Conservation (phyloP, 2,888 invertebrate species). For the Ormyrus labotus region DNA sequence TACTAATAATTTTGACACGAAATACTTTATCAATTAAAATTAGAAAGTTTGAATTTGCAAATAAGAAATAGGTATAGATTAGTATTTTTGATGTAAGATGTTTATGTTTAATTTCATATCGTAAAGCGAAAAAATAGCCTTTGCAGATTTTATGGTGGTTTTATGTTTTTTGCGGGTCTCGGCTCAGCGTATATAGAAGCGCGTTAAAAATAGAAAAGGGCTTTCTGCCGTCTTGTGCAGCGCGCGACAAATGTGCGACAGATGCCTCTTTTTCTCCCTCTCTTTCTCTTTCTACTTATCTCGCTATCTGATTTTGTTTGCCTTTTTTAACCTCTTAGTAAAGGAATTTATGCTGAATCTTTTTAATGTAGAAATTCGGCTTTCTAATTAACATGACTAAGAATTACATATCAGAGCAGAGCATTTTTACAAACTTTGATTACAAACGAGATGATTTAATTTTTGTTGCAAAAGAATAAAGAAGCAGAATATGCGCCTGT, state of each 20-base stretch:
- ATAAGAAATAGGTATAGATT: too few species aligned
- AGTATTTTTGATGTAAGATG: too few species aligned
- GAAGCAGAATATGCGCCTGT: too few species aligned
- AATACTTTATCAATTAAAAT: too few species aligned
- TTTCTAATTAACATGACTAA: background rate
- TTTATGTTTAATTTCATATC: too few species aligned
- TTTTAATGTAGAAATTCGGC: background rate
- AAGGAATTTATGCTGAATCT: slow-evolving; percentile 27
- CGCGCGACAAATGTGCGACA: slow-evolving; percentile 56
- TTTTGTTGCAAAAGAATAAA: background rate
- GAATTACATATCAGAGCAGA: background rate
- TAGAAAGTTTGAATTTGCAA: too few species aligned
- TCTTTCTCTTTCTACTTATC: slow-evolving; percentile 60
- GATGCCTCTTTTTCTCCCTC: slow-evolving; percentile 41
- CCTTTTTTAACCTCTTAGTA: slow-evolving; percentile 46
- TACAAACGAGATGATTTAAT: background rate
- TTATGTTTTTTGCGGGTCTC: slow-evolving; percentile 30
- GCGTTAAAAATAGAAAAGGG: slow-evolving; percentile 56
- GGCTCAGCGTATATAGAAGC: slow-evolving; percentile 5
- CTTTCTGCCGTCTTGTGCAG: slow-evolving; percentile 25
- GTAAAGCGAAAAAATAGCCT: slow-evolving; percentile 6
- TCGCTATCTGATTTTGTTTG: slow-evolving; percentile 52
- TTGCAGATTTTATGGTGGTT: slow-evolving; percentile 42
- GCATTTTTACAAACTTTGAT: background rate
- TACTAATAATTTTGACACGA: too few species aligned